Percentiles rank a stretch among this genome's conserved stretches.
phyloP scores from a whole-genome alignment of 2,113 vertebrate genomes.

The Petaurus breviceps region DNA sequence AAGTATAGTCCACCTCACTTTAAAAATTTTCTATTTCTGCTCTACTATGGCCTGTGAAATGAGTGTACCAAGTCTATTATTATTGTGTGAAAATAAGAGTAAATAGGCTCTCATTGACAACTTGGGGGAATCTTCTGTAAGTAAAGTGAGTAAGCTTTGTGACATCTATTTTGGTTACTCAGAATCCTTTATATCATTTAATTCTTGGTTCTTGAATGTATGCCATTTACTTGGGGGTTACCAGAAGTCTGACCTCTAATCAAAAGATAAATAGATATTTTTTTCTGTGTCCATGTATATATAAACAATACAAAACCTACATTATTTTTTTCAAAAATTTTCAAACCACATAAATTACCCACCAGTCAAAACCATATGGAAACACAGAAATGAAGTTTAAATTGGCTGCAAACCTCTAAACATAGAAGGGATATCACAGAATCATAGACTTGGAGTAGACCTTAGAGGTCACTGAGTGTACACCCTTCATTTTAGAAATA shows the following conservation, averaged over 20 bases:
- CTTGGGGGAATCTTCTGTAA: neutral
- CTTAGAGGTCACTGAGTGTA: neutral
- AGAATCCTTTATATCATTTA: neutral
- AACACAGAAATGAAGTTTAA: neutral
- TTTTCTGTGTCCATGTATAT: slow-evolving; percentile 23
- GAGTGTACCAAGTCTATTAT: neutral
- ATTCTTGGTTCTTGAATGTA: neutral
- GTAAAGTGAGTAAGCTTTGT: neutral
- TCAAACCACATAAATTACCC: neutral
- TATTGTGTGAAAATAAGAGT: neutral
- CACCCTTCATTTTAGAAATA: neutral
- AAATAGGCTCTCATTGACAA: neutral
- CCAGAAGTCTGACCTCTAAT: neutral
- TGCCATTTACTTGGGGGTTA: neutral
- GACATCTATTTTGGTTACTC: neutral
- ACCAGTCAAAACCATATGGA: neutral
- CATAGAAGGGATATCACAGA: neutral
- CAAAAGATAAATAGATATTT: neutral
- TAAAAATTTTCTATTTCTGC: too few species aligned
- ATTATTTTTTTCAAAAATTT: neutral
- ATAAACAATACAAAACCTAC: neutral
- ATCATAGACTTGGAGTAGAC: neutral
- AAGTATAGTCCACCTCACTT: too few species aligned
- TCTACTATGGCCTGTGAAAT: too few species aligned
- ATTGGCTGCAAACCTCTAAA: neutral